phyloP scores from a whole-genome alignment of 1,140 invertebrate genomes.

The Zeugodacus cucurbitae region DNA sequence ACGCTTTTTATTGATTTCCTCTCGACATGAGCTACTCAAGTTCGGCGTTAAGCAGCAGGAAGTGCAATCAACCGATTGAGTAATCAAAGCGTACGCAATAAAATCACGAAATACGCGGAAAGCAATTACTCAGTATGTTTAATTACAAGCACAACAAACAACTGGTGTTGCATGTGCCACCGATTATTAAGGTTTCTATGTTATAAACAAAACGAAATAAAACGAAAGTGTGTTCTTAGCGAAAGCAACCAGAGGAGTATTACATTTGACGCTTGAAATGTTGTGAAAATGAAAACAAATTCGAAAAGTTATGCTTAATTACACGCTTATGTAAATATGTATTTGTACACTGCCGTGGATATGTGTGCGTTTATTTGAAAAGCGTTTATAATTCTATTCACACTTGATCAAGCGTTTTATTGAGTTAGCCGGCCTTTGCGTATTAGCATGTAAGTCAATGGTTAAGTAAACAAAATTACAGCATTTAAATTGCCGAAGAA shows the following conservation, averaged over 20 bases:
- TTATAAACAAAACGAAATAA: background rate
- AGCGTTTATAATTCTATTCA: background rate
- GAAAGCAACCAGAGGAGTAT: background rate
- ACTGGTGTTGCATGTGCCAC: background rate
- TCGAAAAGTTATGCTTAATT: background rate
- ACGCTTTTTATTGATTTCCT: background rate
- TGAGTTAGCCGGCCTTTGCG: background rate
- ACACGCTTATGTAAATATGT: background rate
- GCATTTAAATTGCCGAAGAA: background rate
- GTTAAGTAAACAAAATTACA: background rate
- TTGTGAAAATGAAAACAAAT: background rate
- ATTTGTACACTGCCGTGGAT: background rate
- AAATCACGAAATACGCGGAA: background rate
- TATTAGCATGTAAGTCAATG: constrained; percentile 4
- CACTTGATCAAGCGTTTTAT: background rate
- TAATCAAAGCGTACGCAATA: background rate
- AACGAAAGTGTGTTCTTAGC: background rate
- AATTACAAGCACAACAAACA: constrained; percentile 17
- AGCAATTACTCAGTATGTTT: constrained; percentile 8
- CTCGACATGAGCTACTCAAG: background rate
- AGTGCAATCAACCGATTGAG: background rate
- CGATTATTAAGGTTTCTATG: background rate
- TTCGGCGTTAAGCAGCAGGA: background rate
- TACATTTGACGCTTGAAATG: background rate
- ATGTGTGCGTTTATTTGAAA: background rate